A percentile compares a stretch with the other conserved stretches of the same genome.
Evolutionary conservation across 1,140 invertebrate species (phyloP).

Genomic region (Frieseomelitta varia): DNA sequence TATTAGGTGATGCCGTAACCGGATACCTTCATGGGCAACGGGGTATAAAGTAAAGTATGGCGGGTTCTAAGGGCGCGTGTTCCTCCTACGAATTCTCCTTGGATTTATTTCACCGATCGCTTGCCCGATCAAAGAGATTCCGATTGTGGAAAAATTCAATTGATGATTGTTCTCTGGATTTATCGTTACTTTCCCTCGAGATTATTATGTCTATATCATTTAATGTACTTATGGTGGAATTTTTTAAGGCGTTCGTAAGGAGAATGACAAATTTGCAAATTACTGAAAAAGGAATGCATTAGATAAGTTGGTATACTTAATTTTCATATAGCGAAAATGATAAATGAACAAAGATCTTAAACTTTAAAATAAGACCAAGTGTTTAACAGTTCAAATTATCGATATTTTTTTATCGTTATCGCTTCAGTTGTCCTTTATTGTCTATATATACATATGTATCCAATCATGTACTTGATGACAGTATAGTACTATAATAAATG

Average conservation of each 20-base stretch:
- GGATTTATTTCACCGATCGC: neutral
- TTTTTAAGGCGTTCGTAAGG: neutral
- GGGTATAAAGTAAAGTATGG: constrained; percentile 74
- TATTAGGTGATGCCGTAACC: constrained; percentile 71
- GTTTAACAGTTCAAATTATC: too few species aligned
- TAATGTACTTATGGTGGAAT: neutral
- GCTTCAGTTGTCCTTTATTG: too few species aligned
- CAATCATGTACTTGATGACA: too few species aligned
- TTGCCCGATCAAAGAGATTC: neutral
- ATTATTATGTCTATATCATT: neutral
- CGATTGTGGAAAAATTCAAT: constrained; percentile 16
- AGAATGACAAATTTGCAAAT: neutral
- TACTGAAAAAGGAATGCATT: neutral
- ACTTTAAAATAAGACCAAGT: too few species aligned
- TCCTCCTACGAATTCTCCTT: constrained; percentile 25
- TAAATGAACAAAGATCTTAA: too few species aligned
- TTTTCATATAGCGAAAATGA: neutral
- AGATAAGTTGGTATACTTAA: neutral
- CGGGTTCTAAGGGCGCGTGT: constrained; percentile 41
- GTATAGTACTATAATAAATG: too few species aligned
- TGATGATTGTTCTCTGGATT: too few species aligned
- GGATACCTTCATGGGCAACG: constrained; percentile 61
- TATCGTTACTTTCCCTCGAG: neutral
- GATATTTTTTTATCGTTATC: too few species aligned
- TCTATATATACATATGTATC: too few species aligned